Base-by-base conservation (phyloP, 30 jellyfish, hydroid and myxozoan species). In the Nemopilema nomurai region DNA sequence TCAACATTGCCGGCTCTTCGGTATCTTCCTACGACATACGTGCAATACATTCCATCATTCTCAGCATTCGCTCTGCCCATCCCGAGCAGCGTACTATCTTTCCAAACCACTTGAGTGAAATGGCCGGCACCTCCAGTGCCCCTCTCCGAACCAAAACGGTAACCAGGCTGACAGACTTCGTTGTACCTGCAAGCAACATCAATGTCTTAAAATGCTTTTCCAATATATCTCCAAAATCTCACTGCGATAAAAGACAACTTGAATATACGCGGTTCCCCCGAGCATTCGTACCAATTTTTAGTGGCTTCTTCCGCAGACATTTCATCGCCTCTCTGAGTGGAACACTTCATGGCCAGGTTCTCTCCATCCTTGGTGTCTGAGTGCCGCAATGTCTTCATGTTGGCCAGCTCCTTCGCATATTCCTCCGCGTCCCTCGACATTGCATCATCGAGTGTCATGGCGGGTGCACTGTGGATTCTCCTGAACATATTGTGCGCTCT, bases 251-350 rank as follows among this genome's bases (percentile, higher is more conserved):
- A n/a, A n/a, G n/a, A n/a, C n/a, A n/a, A n/a, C n/a, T n/a, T n/a
- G n/a, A n/a, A n/a, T n/a, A n/a, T n/a, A n/a, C n/a, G n/a, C n/a
- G n/a, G n/a, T n/a, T n/a, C n/a, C n/a, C n/a, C n/a, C n/a, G n/a
- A n/a, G n/a, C n/a, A n/a, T n/a, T n/a, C 93, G 18, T 77, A 84
- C 97, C 97, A 90, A 23, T 78, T 91, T 52, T 89, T 74, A 18
- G 95, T 87, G 32, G 97, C 98, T 76, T 91, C 98, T 19, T 81
- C 95, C 80, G 93, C 98, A 24, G 89, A 62, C 98, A 91, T 80
- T 70, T 81, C 95, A 21, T 32, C 81, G 63, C 77, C 86, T 19
- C 88, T 76, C 52, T 69, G 81, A 28, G 76, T 82, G 7, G 77
- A 21, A 67, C 97, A 90, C 23, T 67, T 86, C 53, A 50, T 67